Evolutionary conservation across 1,140 invertebrate genomes (phyloP), one percentile per base, ranked within the genome.

Genomic region (Platorchestia sp.): DNA sequence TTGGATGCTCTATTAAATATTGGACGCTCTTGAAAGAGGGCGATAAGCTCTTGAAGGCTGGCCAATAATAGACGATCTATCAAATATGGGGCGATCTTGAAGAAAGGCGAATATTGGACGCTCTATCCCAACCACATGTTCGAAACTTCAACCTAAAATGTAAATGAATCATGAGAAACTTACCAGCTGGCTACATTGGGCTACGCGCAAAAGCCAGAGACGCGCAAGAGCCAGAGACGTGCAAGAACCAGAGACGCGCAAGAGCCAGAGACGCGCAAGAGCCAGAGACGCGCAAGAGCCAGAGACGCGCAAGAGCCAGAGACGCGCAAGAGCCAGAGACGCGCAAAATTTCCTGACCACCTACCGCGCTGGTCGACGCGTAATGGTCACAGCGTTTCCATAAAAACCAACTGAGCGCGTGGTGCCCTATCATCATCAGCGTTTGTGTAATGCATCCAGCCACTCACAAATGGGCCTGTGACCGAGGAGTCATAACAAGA

Each of bases 391-490:
- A 89, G 87, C 87, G 87, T 93, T 47, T 44, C 91, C 43, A 93
- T 93, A 93, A 93, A 93, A 93, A 93, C 44, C 91, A 93, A 93
- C 91, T 45, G 91, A 93, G 91, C 43, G 43, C 91, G 45, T 16
- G 45, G 36, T 93, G 43, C 91, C 91, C 91, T 93, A 93, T 93
- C 45, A 93, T 93, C 45, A 93, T 47, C 41, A 93, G 91, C 44
- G 40, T 44, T 93, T 93, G 91, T 93, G 91, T 93, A 93, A 93
- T 93, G 91, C 45, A 93, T 93, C 91, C 40, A n/a, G 91, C 91
- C 91, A 93, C 91, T 93, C 45, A 93, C 7, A 93, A 93, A 47
- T 93, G 44, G 91, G 45, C 47, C 91, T 93, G 19, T 44, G 45
- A 45, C 91, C 45, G 40, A 93, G 91, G 47, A 93, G 91, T 45